Evolutionary conservation across 2,113 vertebrate genomes (phyloP), one percentile per base, ranked within the genome.

Genomic region (Oenanthe melanoleuca): DNA sequence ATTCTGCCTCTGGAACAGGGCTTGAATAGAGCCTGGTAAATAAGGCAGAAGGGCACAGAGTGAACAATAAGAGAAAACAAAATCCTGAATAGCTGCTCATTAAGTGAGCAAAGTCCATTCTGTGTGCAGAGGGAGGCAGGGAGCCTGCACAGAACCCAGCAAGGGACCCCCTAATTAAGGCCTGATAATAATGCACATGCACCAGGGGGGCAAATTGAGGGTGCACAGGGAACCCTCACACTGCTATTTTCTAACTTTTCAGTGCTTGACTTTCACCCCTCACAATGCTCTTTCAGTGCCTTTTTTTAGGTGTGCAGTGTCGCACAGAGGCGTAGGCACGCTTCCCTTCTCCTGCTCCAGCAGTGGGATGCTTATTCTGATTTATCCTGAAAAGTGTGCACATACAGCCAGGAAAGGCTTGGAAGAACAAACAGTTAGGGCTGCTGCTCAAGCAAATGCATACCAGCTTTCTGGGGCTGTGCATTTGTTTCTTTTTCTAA

Each of bases 61-160:
- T 4, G 86, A 88, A 95, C 82, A 94, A 86, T 55, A 59, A 55
- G 67, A 70, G 52, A 80, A 92, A 93, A 95, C 67, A 93, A 89
- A 89, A 88, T 66, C 70, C 73, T 59, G 89, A 92, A 91, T 77
- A 82, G 89, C 59, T 86, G 64, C 74, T 97, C 94, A 92, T 95
- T 95, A 94, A 89, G 74, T 40, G 78, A 94, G 94, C 78, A n/a
- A 84, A 84, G 89, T 45, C 73, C 83, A 56, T 81, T 89, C 77
- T 78, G 70, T 37, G 89, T 40, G 7, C 77, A 4, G 50, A 79
- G 59, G 71, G 80, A 90, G 82, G 90, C 82, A 66, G 64, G 17
- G 44, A 55, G 47, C 80, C 90, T 0, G 1, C 2, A 34, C 71
- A 72, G 86, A 93, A 63, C 26, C 34, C 33, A 1, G 92, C 67